Evolutionary conservation across 2,797 vertebrate genomes (phyloP).

Genomic region (Falco rusticolus): DNA sequence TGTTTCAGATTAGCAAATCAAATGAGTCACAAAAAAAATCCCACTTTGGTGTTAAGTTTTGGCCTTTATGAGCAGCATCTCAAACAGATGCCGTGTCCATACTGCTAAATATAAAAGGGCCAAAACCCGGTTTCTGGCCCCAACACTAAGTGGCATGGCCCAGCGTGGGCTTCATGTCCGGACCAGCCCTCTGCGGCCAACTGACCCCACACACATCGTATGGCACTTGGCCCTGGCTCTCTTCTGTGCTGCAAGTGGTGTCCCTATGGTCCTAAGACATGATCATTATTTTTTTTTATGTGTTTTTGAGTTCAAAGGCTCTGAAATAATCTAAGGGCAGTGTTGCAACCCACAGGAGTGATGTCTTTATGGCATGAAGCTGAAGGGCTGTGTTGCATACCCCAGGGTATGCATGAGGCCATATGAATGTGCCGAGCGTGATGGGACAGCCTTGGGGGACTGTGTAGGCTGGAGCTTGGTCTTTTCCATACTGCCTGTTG

Average conservation of each 20-base stretch:
- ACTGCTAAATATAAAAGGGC: background rate
- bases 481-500: background rate
- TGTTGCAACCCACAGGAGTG: background rate
- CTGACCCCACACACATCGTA: background rate
- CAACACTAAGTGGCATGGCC: rapidly evolving
- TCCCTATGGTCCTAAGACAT: background rate
- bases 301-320: background rate
- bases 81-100: slow-evolving; percentile 13
- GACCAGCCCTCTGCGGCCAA: background rate
- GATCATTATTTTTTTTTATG: background rate
- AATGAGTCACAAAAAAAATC: slow-evolving; percentile 21
- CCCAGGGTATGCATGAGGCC: background rate
- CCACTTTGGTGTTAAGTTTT: slow-evolving; percentile 27
- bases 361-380: background rate
- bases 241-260: background rate
- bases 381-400: background rate
- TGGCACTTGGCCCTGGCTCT: background rate
- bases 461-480: background rate
- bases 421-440: background rate
- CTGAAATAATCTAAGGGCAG: background rate
- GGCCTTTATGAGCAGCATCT: background rate
- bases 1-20: slow-evolving; percentile 56
- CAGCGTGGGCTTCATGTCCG: background rate
- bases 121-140: background rate
- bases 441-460: background rate